Evolutionary conservation across 2,113 vertebrate species (phyloP).

Genomic region (Syngnathoides biaculeatus): DNA sequence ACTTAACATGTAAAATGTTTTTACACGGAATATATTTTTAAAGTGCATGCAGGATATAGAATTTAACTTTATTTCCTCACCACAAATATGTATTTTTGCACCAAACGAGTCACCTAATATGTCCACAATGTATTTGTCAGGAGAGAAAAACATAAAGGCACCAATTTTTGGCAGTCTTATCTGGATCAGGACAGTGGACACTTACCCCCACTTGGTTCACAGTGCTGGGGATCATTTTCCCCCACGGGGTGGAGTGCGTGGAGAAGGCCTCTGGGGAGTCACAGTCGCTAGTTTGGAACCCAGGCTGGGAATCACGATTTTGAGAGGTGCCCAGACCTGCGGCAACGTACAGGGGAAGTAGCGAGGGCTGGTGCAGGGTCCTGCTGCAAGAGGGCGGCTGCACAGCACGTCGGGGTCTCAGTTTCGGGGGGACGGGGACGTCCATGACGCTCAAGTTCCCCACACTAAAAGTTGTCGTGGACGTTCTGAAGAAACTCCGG

Average conservation of each 20-base stretch:
- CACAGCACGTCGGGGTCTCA: slow-evolving; percentile 12
- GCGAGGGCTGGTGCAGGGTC: slow-evolving; percentile 60
- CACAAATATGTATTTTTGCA: no score
- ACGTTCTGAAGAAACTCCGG: background rate
- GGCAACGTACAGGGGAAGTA: slow-evolving; percentile 40
- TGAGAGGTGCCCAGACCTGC: background rate
- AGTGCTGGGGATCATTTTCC: slow-evolving; percentile 45
- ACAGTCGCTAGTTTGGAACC: background rate
- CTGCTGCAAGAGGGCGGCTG: slow-evolving; percentile 33
- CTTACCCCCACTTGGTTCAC: slow-evolving; percentile 46
- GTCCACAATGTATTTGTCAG: no score
- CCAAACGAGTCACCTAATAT: no score
- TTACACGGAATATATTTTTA: no score
- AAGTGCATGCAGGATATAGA: no score
- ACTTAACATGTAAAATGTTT: no score
- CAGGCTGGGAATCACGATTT: slow-evolving; percentile 5
- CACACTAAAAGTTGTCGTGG: background rate
- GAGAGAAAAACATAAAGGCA: no score
- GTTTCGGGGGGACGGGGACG: background rate
- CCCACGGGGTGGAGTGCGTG: slow-evolving; percentile 40
- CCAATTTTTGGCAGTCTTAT: background rate
- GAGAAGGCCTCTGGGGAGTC: background rate
- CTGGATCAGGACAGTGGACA: slow-evolving; percentile 8
- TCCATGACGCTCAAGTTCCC: slow-evolving; percentile 10
- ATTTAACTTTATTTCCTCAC: no score